Base-by-base conservation (phyloP, 2,888 invertebrate species). In the Psylliodes chrysocephalus region DNA sequence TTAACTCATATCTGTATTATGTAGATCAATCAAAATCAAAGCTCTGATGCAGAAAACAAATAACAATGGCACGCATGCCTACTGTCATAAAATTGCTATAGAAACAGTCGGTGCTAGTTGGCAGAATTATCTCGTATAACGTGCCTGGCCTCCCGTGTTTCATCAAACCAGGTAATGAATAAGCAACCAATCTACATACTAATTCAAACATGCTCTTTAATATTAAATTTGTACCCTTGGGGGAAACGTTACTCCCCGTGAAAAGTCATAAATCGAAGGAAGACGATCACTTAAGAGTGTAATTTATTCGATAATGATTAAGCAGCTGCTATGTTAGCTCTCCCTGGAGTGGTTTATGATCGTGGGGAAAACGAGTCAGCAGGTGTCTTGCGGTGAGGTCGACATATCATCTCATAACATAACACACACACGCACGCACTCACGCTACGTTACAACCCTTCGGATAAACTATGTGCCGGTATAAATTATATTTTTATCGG, bases 301-400 rank as follows among this genome's bases (percentile, higher is more conserved):
- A 49, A 60, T 64, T 64, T 53, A 55, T 59, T 60, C 60, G 55
- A 64, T 64, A 55, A 55, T 54, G 55, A 60, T 60, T 42, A 33
- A 60, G 60, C 64, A 64, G 64, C 64, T 60, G 64, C 38, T 60
- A 30, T 28, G 28, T 47, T 15, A 47, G 25, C 28, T 25, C 47
- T 47, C 49, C 10, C 14, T 49, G 14, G 47, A 64, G 60, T 64
- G 64, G 60, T 64, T 64, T 55, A 60, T 64, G 64, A 60, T 54
- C 54, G 49, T 40, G 60, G 55, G 47, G 47, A 61, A 49, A 47
- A 55, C 46, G 15, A 46, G 25, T 54, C 64, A 55, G 59, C 64
- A 60, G 52, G 60, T 60, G 60, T 52, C 25, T 38, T 54, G 35
- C 14, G 22, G 35, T 52, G 25, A 49, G 60, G 42, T 33, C 57